phyloP scores from a whole-genome alignment of 2,113 vertebrate genomes.

The Pedetes capensis region DNA sequence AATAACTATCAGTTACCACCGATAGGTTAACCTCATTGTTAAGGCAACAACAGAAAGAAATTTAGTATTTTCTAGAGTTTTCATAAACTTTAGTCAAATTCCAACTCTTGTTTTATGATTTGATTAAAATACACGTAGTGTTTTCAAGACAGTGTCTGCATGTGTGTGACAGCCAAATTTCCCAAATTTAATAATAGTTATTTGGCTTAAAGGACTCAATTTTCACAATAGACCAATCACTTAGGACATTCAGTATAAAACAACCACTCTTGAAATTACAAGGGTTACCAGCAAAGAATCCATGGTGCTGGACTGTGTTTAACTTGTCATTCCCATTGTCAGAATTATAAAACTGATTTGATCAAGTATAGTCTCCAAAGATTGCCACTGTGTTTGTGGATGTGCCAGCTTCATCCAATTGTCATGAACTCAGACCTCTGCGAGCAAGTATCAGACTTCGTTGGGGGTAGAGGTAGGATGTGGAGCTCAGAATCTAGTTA shows the following conservation, averaged over 20 bases:
- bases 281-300: constrained; percentile 47
- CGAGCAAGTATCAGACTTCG: background rate
- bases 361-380: constrained; percentile 27
- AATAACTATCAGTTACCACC: constrained; percentile 12
- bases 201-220: constrained; percentile 41
- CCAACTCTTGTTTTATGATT: constrained; percentile 26
- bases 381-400: constrained; percentile 36
- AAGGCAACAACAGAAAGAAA: constrained; percentile 18
- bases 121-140: background rate
- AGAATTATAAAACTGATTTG: constrained; percentile 55
- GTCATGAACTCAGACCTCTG: background rate
- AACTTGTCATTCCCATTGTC: constrained; percentile 24
- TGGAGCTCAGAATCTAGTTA: background rate
- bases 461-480: background rate
- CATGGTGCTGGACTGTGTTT: constrained; percentile 28
- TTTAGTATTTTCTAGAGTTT: constrained; percentile 14
- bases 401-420: background rate
- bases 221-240: constrained; percentile 37
- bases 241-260: constrained; percentile 25
- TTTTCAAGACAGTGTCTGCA: constrained; percentile 28
- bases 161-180: background rate
- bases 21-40: constrained; percentile 17
- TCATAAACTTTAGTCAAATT: constrained; percentile 42
- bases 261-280: constrained; percentile 36
- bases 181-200: constrained; percentile 35